Conservation (phyloP, 1,140 invertebrate genomes). For the Panonychus citri region DNA sequence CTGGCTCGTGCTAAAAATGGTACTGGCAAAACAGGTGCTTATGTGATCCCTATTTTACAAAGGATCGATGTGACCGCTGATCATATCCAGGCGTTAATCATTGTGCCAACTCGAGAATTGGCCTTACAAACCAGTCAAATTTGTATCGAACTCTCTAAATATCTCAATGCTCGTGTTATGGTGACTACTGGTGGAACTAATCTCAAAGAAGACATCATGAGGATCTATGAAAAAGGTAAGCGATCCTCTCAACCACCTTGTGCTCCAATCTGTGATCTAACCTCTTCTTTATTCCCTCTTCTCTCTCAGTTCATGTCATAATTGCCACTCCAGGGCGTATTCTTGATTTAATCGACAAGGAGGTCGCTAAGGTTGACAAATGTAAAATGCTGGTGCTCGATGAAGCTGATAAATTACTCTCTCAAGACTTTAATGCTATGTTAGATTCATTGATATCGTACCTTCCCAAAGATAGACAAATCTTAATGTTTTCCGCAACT, state of each 20-base stretch:
- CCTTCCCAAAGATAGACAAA: constrained; percentile 84
- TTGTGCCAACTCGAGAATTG: constrained; percentile 95
- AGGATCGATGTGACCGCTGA: constrained; percentile 68
- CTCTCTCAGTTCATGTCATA: constrained; percentile 69
- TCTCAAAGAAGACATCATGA: constrained; percentile 95
- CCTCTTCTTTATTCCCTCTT: background rate
- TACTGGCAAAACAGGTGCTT: constrained; percentile 98
- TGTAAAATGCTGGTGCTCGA: constrained; percentile 93
- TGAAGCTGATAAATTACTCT: constrained; percentile 95
- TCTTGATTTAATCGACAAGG: constrained; percentile 97
- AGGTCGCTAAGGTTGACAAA: constrained; percentile 80
- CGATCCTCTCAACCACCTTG: too few relatives aligned
- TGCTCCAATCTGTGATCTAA: background rate
- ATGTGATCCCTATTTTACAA: constrained; percentile 93
- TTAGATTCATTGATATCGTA: constrained; percentile 82
- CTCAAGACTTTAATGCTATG: constrained; percentile 98
- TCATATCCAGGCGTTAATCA: constrained; percentile 83
- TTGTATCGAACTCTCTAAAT: constrained; percentile 92
- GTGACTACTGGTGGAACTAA: constrained; percentile 96
- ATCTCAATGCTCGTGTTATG: constrained; percentile 86
- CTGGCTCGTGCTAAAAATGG: constrained; percentile 97
- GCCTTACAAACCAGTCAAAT: constrained; percentile 99
- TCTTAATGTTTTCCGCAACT: constrained; percentile 93
- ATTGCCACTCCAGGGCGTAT: constrained; percentile 98
- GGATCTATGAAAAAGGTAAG: constrained; percentile 77